Evolutionary conservation across 2,797 vertebrate species (phyloP).

Genomic region (Fratercula arctica): DNA sequence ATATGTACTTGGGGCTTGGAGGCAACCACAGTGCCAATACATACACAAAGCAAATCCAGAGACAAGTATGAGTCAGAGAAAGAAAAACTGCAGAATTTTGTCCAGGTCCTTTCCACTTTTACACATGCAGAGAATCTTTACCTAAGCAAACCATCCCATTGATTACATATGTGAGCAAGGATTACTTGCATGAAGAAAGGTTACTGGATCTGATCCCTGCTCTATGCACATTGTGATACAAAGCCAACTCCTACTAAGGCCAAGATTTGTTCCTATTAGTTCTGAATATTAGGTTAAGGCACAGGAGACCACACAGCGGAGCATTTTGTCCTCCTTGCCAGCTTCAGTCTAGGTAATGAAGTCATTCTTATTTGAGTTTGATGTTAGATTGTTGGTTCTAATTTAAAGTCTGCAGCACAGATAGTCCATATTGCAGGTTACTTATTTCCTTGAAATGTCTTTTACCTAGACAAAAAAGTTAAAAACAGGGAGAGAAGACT

Average conservation of each 20-base stretch:
- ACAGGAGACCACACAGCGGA: conserved; percentile 31
- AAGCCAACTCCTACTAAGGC: conserved; percentile 17
- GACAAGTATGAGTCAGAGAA: conserved; percentile 61
- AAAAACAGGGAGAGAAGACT: neutral
- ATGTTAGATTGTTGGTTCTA: neutral
- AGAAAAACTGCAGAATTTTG: conserved; percentile 44
- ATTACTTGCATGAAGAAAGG: conserved; percentile 1
- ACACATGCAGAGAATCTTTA: conserved; percentile 18
- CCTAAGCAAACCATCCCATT: conserved; percentile 34
- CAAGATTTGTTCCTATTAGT: neutral
- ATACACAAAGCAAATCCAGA: conserved; percentile 59
- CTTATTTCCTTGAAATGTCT: neutral
- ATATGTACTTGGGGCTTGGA: conserved; percentile 47
- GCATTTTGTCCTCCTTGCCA: conserved; percentile 22
- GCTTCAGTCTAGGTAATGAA: conserved; percentile 43
- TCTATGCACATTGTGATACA: neutral
- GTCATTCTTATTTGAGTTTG: conserved; percentile 32
- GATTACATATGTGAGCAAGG: conserved; percentile 21
- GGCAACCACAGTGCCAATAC: conserved; percentile 37
- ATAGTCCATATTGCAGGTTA: neutral
- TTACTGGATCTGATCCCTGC: conserved; percentile 32
- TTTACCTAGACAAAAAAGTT: neutral
- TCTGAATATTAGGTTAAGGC: conserved; percentile 23
- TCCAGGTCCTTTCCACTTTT: conserved; percentile 38
- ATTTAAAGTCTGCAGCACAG: neutral